Conservation (phyloP, 1,140 invertebrate genomes). For the Cotesia chilonis region DNA sequence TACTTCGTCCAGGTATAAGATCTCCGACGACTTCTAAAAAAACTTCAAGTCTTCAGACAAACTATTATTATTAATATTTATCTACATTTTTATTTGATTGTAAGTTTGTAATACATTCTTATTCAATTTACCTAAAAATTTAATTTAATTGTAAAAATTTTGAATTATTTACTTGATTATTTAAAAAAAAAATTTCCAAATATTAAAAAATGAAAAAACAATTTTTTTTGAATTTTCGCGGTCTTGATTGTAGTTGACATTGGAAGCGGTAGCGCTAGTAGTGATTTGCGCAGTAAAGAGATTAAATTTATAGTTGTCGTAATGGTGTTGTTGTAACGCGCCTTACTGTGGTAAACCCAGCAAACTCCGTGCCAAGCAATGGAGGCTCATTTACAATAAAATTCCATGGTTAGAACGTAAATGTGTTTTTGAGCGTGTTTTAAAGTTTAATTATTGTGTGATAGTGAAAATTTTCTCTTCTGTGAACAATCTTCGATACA, state of each 20-base stretch:
- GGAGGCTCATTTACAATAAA: constrained; percentile 60
- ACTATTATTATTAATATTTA: too few relatives aligned
- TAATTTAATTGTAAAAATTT: too few relatives aligned
- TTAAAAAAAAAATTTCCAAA: neutral
- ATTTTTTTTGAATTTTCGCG: neutral
- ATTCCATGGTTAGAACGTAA: constrained; percentile 51
- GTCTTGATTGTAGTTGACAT: too few relatives aligned
- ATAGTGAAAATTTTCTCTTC: constrained; percentile 53
- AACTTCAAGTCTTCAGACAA: too few relatives aligned
- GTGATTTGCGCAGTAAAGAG: constrained; percentile 11
- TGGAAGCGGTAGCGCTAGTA: neutral
- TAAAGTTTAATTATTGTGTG: constrained; percentile 46
- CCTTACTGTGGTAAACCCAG: constrained; percentile 47
- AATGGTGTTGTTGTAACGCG: constrained; percentile 29
- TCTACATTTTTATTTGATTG: too few relatives aligned
- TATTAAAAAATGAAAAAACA: neutral
- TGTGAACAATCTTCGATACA: constrained; percentile 50
- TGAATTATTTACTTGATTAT: too few relatives aligned
- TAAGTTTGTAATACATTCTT: too few relatives aligned
- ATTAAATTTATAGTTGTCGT: constrained; percentile 5
- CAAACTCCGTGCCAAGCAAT: constrained; percentile 60
- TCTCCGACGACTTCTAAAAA: too few relatives aligned
- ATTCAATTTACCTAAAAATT: too few relatives aligned
- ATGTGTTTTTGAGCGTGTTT: constrained; percentile 55
- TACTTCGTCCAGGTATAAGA: too few relatives aligned